Evolutionary conservation across 2,888 invertebrate species (phyloP), one percentile per base, ranked within the genome.

Genomic region (Maniola hyperantus): DNA sequence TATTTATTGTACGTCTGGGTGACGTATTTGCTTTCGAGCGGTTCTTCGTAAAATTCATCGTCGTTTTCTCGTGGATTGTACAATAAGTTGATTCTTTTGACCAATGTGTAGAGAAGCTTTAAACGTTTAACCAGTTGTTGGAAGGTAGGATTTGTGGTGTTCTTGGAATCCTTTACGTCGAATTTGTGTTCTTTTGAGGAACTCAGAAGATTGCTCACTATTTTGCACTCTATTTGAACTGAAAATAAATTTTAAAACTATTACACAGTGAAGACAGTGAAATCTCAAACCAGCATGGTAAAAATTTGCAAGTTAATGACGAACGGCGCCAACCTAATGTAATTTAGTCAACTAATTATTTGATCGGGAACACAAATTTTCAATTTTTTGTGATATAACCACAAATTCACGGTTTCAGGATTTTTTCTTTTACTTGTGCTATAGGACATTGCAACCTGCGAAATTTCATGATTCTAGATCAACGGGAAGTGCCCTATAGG

Each of bases 221-320:
- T 81, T 77, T 89, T 91, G 71, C 92, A 91, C 75, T 92, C 91
- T 33, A 75, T 77, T 79, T 83, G 83, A 20, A 83, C 92, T 92
- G 80, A 63, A 80, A 81, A 46, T 60, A 65, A 67, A 26, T 20
- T 13, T 42, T 11, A 26, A 42, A 13, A 39, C 13, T n/a, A 53
- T 20, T 26, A 53, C n/a, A 44, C 2, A 51, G 11, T 4, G n/a
- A n/a, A n/a, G 11, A 1, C 59, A 36, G 15, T 34, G 13, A 1
- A n/a, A n/a, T n/a, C n/a, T n/a, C n/a, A n/a, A n/a, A n/a, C n/a
- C n/a, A n/a, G n/a, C n/a, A n/a, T n/a, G n/a, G n/a, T n/a, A n/a
- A n/a, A n/a, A n/a, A n/a, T n/a, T n/a, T n/a, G n/a, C n/a, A n/a
- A n/a, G n/a, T n/a, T n/a, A n/a, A n/a, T n/a, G n/a, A n/a, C n/a